Evolutionary conservation across 1,140 invertebrate genomes (phyloP).

Genomic region (Anastatus disparis): DNA sequence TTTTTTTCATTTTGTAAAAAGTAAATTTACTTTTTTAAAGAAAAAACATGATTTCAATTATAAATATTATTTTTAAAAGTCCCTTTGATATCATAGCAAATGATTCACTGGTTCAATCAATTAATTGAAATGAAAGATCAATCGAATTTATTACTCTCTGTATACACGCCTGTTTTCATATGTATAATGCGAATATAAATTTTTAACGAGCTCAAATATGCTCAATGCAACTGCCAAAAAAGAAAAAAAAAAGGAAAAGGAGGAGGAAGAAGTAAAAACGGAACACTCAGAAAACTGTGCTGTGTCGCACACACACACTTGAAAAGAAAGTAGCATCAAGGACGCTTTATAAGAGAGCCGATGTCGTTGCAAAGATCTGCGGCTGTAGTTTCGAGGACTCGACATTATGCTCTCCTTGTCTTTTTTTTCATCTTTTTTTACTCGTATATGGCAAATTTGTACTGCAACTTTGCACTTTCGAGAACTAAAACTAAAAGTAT

Average conservation of each 20-base stretch:
- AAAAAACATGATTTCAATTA: too few relatives aligned
- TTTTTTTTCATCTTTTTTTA: not conserved
- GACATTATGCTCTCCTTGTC: conserved; percentile 1
- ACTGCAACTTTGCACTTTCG: too few relatives aligned
- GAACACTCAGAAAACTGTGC: not conserved
- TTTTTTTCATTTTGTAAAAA: too few relatives aligned
- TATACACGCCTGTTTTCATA: not conserved
- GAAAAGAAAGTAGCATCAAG: conserved; percentile 30
- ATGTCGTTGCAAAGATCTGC: not conserved
- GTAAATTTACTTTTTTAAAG: too few relatives aligned
- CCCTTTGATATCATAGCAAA: too few relatives aligned
- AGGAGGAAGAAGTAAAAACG: not conserved
- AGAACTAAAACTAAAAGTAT: too few relatives aligned
- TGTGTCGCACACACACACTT: not conserved
- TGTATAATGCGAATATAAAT: too few relatives aligned
- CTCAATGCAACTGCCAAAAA: not conserved
- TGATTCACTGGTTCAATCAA: too few relatives aligned
- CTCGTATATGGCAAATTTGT: too few relatives aligned
- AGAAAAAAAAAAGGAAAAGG: too few relatives aligned
- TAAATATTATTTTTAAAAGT: too few relatives aligned
- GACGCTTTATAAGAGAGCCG: conserved; percentile 1
- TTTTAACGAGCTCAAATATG: conserved; percentile 26
- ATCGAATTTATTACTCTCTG: not conserved
- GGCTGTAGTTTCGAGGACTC: conserved; percentile 11
- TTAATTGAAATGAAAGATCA: not conserved